Base-by-base conservation (phyloP, 1,140 invertebrate species). In the Orius laevigatus region DNA sequence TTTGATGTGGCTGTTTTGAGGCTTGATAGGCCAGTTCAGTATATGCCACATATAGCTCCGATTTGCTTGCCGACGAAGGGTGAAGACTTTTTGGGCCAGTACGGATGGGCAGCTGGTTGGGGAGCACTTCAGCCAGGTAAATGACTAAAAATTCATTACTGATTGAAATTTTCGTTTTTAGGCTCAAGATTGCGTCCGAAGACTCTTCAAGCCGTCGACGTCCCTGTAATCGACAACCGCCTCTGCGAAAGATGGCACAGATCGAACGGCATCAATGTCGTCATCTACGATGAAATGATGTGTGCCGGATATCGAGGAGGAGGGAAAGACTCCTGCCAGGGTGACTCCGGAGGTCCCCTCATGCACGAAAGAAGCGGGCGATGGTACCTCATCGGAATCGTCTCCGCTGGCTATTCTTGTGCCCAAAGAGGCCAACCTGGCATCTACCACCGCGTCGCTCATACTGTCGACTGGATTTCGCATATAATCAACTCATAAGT, bases 281-380 rank as follows among this genome's bases (percentile, higher is more conserved):
- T 90, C 6, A 93, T 93, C 57, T 89, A 91, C 62, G 87, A 90
- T 49, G 89, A 94, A 67, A 97, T 96, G 91, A 79, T 96, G 63
- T 96, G 92, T 64, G 92, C 91, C 4, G 92, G 91, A 1, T 94
- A 95, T 63, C 72, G 84, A 51, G 79, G 81, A 15, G 92, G 92
- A 3, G 88, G 88, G 5, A 84, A 88, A 57, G 81, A 85, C 61
- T 78, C 79, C 3, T 84, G 81, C 62, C 77, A 81, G 70, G 85
- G 85, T 0, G 85, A 90, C 60, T 88, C 84, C 46, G 88, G 88
- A 1, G 88, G 88, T 1, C 88, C 88, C 0, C 63, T 92, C 47
- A 91, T 90, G 85, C 65, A 90, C 36, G 84, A 89, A 60, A 76
- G 78, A 56, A 75, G 78, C 8, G 84, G 84, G 3, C 66, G 85